phyloP scores from a whole-genome alignment of 64 coral and sea anemone species.

The Actinia tenebrosa region DNA sequence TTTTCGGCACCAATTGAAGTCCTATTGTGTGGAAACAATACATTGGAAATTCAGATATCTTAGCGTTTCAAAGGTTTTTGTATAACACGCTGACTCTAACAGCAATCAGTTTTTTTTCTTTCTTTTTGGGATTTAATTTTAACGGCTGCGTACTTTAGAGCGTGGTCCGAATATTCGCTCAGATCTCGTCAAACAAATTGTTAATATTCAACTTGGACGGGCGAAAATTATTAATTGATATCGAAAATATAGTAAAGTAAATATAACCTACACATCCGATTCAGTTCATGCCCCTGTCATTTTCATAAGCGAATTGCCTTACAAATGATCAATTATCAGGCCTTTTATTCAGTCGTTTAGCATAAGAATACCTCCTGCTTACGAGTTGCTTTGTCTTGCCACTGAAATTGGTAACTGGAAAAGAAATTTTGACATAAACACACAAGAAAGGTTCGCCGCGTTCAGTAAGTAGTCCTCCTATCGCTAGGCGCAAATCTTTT shows the following conservation, averaged over 20 bases:
- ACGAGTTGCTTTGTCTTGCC: slow-evolving; percentile 72
- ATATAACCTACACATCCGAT: slow-evolving; percentile 81
- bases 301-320: slow-evolving; percentile 91
- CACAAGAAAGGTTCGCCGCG: slow-evolving; percentile 47
- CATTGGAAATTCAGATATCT: slow-evolving; percentile 74
- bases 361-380: slow-evolving; percentile 90
- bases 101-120: slow-evolving; percentile 86
- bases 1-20: slow-evolving; percentile 66
- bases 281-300: slow-evolving; percentile 68
- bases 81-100: slow-evolving; percentile 48
- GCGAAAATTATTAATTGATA: slow-evolving; percentile 95
- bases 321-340: slow-evolving; percentile 99
- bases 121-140: slow-evolving; percentile 64
- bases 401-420: slow-evolving; percentile 78
- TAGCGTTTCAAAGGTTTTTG: slow-evolving; percentile 66
- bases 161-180: neutral
- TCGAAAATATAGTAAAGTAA: slow-evolving; percentile 88
- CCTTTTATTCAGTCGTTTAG: slow-evolving; percentile 92
- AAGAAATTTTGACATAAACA: slow-evolving; percentile 60
- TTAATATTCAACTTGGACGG: slow-evolving; percentile 87
- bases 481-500: neutral
- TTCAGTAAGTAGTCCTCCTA: slow-evolving; percentile 7
- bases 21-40: slow-evolving; percentile 78
- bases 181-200: slow-evolving; percentile 60
- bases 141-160: slow-evolving; percentile 25